Percentiles rank a stretch among this genome's conserved stretches.
phyloP scores from a whole-genome alignment of 2,113 vertebrate genomes.

The Cygnus atratus region DNA sequence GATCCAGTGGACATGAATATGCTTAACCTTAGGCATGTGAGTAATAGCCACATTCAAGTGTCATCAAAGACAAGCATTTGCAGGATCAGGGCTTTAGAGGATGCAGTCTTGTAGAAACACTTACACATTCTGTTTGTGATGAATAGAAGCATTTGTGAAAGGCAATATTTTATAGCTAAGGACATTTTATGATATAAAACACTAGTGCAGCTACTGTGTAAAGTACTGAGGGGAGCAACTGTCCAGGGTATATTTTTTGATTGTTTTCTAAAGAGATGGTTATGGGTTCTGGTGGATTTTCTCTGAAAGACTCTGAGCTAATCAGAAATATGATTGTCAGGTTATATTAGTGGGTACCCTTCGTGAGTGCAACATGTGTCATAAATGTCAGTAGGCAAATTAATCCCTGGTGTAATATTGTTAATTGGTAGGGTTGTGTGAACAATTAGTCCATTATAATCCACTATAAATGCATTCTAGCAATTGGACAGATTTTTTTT shows the following conservation, averaged over 20 bases:
- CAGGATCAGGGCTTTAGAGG: not conserved
- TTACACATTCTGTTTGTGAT: not conserved
- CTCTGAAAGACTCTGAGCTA: not conserved
- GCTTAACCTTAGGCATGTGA: slow-evolving; percentile 22
- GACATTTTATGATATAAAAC: not conserved
- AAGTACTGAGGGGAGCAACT: not conserved
- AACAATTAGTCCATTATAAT: not conserved
- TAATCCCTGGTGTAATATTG: not conserved
- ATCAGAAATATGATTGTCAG: not conserved
- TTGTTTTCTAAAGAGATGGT: not conserved
- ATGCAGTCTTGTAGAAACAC: slow-evolving; percentile 21
- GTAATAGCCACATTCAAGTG: slow-evolving; percentile 15
- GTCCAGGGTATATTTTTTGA: not conserved
- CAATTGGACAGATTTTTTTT: not conserved
- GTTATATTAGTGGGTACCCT: not conserved
- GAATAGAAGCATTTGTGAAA: not conserved
- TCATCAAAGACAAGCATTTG: not conserved
- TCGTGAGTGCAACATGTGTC: not conserved
- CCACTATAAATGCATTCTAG: not conserved
- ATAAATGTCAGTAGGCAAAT: slow-evolving; percentile 8
- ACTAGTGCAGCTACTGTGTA: not conserved
- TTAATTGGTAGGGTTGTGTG: not conserved
- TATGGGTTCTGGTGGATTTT: not conserved
- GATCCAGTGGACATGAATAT: not conserved
- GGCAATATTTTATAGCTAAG: not conserved